Conservation (phyloP, 2,888 invertebrate genomes). For the Platerodrilus igneus region DNA sequence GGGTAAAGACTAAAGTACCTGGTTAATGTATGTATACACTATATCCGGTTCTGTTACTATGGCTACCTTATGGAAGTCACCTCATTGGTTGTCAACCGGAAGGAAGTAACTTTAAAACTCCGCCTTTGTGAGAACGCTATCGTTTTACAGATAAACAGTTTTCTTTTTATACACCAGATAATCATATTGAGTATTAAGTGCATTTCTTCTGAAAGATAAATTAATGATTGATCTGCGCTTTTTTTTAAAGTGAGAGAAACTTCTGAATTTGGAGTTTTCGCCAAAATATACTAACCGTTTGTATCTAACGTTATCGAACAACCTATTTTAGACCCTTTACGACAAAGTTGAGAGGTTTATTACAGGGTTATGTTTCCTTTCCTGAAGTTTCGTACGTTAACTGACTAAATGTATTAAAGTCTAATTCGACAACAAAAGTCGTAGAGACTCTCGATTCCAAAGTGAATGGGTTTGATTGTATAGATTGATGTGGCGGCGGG, state of each 20-base stretch:
- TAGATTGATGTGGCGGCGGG: conserved; percentile 34
- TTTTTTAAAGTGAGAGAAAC: too few species aligned
- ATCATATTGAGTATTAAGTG: too few species aligned
- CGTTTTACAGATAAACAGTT: too few species aligned
- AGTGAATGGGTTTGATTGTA: conserved; percentile 22
- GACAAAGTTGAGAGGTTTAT: conserved; percentile 1
- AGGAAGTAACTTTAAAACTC: conserved; percentile 39
- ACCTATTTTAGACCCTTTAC: too few species aligned
- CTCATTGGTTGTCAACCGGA: conserved; percentile 42
- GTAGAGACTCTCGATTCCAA: conserved; percentile 19
- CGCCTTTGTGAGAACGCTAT: conserved; percentile 36
- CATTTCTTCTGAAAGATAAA: too few species aligned
- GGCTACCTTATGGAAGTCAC: conserved; percentile 35
- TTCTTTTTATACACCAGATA: too few species aligned
- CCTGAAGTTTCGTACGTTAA: conserved; percentile 10
- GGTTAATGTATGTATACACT: conserved; percentile 23
- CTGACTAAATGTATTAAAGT: conserved; percentile 13
- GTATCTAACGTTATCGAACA: too few species aligned
- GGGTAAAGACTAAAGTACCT: conserved; percentile 23
- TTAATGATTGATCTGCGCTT: too few species aligned
- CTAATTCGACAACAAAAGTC: conserved; percentile 8
- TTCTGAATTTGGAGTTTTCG: too few species aligned
- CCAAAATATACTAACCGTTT: too few species aligned
- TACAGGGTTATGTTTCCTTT: conserved; percentile 12
- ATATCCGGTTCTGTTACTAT: conserved; percentile 40